Percentiles rank a stretch among this genome's conserved stretches.
phyloP scores from a whole-genome alignment of 2,888 invertebrate genomes.

The Barypeithes pellucidus region DNA sequence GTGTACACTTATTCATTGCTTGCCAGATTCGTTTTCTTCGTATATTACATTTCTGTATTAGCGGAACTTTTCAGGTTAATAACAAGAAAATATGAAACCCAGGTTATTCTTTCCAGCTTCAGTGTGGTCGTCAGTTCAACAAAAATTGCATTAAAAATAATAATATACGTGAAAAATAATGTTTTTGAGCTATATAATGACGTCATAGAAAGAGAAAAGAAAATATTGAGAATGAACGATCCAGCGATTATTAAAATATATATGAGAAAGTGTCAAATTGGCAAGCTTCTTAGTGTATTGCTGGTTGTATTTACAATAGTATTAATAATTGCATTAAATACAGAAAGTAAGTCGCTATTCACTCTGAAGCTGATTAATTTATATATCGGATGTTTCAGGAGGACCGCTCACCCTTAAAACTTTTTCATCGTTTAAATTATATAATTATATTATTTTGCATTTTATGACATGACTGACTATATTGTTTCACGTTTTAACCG shows the following conservation, averaged over 20 bases:
- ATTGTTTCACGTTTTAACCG: too few species aligned
- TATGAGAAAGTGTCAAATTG: slow-evolving; percentile 1
- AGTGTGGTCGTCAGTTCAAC: slow-evolving; percentile 13
- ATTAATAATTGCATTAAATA: too few species aligned
- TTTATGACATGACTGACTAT: too few species aligned
- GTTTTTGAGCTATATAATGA: slow-evolving; percentile 11
- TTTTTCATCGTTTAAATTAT: too few species aligned
- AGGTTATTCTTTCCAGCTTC: slow-evolving; percentile 20
- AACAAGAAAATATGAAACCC: background rate
- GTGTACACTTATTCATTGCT: slow-evolving; percentile 20
- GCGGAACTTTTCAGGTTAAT: slow-evolving; percentile 14
- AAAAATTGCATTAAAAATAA: slow-evolving; percentile 18
- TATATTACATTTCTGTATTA: slow-evolving; percentile 3
- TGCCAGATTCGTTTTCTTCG: background rate
- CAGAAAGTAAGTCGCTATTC: too few species aligned
- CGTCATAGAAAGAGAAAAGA: slow-evolving; percentile 28
- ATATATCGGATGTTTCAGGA: too few species aligned
- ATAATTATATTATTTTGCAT: too few species aligned
- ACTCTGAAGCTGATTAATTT: too few species aligned
- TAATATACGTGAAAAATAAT: slow-evolving; percentile 28
- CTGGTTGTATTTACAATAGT: background rate
- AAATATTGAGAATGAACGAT: slow-evolving; percentile 18
- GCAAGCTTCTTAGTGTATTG: background rate
- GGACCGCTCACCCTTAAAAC: too few species aligned
- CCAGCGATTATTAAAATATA: slow-evolving; percentile 24